Evolutionary conservation across 2,888 invertebrate genomes (phyloP), one percentile per base, ranked within the genome.

Genomic region (Microplitis deprimator): DNA sequence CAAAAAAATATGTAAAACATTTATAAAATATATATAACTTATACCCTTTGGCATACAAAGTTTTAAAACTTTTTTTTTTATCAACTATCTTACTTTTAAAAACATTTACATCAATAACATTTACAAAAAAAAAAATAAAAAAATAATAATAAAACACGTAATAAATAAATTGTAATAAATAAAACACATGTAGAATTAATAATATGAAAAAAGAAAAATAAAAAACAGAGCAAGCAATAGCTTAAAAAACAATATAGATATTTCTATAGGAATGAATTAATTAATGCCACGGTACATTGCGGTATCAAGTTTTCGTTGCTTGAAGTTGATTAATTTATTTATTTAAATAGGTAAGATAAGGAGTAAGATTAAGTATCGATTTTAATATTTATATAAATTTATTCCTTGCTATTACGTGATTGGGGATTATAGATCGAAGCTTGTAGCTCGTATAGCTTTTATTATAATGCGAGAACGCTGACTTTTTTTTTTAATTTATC

Each of bases 1-100:
- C 29, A 29, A 29, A 29, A 29, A 39, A 29, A 2, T 16, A 73
- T 64, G 40, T 65, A 62, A 67, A 68, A 75, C 41, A 62, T 16
- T 40, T 13, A 38, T 68, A 68, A 40, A 68, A 41, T 16, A 62
- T 20, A 41, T 39, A 17, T 17, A 38, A 62, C 8, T 39, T 62
- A 71, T 75, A 60, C 73, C 80, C 79, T 79, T 80, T 78, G 78
- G 80, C 78, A 76, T 79, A 79, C 41, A 29, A 76, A 80, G 76
- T 79, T 29, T 29, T 29, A 29, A 29, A 29, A 29, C 29, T 29
- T 29, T 29, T 29, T 20, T 29, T 29, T 50, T 13, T 50, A 41
- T 41, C 6, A 41, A 10, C 10, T 41, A 41, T 41, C 10, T 41
- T 10, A 41, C 41, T 10, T 10, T 41, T 41, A 41, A 41, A 41